Base-by-base conservation (phyloP, 2,113 vertebrate species). In the Benitochromis conjunctus region DNA sequence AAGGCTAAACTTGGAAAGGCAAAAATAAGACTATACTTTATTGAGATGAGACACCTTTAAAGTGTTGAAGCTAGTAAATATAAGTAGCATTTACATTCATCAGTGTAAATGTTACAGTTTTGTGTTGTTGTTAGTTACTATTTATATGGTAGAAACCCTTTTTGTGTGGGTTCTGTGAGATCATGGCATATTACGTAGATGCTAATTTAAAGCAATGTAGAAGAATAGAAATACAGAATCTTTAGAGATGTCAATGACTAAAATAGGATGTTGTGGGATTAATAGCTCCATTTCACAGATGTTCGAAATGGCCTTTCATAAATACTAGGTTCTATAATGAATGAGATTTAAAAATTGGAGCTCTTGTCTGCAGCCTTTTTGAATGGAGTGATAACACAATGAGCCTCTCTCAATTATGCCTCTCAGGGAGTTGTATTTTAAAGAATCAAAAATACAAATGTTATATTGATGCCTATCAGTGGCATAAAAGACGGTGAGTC, bases 401-500 rank as follows among this genome's bases (percentile, higher is more conserved):
- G 81, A n/a, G 41, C 36, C 54, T 43, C 43, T 77, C 12, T 86
- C 16, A 41, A 48, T 82, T 36, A 36, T 64, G 16, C 31, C 38
- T 88, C 8, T 62, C 8, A 58, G 29, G 41, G 46, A 83, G 85
- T 82, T 71, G 55, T 74, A 80, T 64, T 84, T 58, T 74, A 87
- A 21, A 12, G 21, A 26, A 66, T 80, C 64, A 64, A 74, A 84
- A 64, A 82, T 86, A 76, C 80, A 24, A 85, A 84, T 79, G 31
- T 36, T 64, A 46, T 85, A 69, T 71, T 91, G 31, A 82, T 71
- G 55, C 48, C 34, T n/a, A 26, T 79, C 66, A 84, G 43, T 76
- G 54, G 53, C 86, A 80, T 46, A 48, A 76, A 66, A 78, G 57
- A 64, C 43, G 5, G 56, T 83, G 90, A 82, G 57, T 90, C 81